Evolutionary conservation across 2,888 invertebrate species (phyloP), one percentile per base, ranked within the genome.

Genomic region (Synanthedon vespiformis): DNA sequence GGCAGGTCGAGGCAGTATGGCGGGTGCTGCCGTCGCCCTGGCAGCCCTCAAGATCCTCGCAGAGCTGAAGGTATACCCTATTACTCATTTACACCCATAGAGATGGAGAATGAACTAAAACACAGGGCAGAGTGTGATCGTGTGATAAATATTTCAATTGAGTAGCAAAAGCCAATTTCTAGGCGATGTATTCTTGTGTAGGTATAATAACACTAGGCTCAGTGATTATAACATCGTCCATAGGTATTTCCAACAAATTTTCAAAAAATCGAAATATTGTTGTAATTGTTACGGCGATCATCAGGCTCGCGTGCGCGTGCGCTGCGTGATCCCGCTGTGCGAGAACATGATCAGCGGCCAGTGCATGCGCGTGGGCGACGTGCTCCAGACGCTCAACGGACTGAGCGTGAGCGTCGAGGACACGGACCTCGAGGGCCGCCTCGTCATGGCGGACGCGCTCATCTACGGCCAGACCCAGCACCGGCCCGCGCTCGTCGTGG

Each of bases 261-360:
- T 18, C 18, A 18, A 3, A 18, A 18, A 18, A 18, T 18, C 18
- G 3, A 18, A 18, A 18, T 18, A 18, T 18, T 18, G 18, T 18
- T 18, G 18, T 18, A 18, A 18, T 18, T 27, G 6, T 27, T 5
- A 22, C 22, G 5, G 4, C 5, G 4, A 5, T 34, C 8, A 8
- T 13, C 65, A 84, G 85, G 61, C 73, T 11, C 72, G 76, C 0
- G 56, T 85, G 2, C 82, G 82, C 61, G 68, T 83, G 54, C 57
- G 83, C 64, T 92, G 90, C 1, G 89, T 94, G 56, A 91, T 94
- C 48, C 95, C 95, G 0, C 81, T 95, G 40, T 92, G 92, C 68
- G 95, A 95, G 80, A 95, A 95, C 79, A 91, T 95, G 89, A 90
- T 94, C 10, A 92, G 93, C 64, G 93, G 94, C 2, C 91, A 89